A percentile compares a stretch with the other conserved stretches of the same genome.
Conservation (phyloP, 1,140 invertebrate species). For the Lithobius niger region DNA sequence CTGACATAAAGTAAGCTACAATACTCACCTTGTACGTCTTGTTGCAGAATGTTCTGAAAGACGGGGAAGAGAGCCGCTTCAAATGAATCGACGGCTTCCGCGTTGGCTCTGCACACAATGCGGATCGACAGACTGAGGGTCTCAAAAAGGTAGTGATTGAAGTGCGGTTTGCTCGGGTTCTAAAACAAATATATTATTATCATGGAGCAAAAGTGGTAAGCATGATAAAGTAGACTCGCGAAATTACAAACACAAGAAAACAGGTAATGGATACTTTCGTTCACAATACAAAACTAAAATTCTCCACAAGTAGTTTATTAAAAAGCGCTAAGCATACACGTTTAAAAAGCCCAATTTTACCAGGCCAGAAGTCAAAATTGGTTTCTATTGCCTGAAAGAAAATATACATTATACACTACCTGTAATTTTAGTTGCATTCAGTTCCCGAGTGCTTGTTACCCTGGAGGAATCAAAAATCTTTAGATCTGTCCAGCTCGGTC, state of each 20-base stretch:
- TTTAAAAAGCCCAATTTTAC: too few relatives aligned
- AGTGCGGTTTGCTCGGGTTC: constrained; percentile 92
- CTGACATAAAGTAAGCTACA: neutral
- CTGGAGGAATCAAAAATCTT: too few relatives aligned
- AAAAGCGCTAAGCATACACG: too few relatives aligned
- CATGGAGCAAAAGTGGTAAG: constrained; percentile 5
- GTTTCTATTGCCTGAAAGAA: too few relatives aligned
- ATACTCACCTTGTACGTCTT: constrained; percentile 72
- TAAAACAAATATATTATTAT: too few relatives aligned
- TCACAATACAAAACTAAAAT: neutral
- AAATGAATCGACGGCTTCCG: constrained; percentile 66
- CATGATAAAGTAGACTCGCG: neutral
- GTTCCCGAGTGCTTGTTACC: too few relatives aligned
- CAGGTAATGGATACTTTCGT: neutral
- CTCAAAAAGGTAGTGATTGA: constrained; percentile 96
- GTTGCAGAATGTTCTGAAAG: constrained; percentile 81
- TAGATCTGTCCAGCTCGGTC: too few relatives aligned
- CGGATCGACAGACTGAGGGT: constrained; percentile 71
- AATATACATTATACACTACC: too few relatives aligned
- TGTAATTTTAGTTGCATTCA: too few relatives aligned
- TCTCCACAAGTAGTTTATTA: too few relatives aligned
- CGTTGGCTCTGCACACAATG: constrained; percentile 69
- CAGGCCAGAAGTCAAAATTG: too few relatives aligned
- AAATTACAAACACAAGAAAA: constrained; percentile 4
- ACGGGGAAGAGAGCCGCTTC: constrained; percentile 83